Base-by-base conservation (phyloP, 1,140 invertebrate genomes). In the Andrena cerasifolii region DNA sequence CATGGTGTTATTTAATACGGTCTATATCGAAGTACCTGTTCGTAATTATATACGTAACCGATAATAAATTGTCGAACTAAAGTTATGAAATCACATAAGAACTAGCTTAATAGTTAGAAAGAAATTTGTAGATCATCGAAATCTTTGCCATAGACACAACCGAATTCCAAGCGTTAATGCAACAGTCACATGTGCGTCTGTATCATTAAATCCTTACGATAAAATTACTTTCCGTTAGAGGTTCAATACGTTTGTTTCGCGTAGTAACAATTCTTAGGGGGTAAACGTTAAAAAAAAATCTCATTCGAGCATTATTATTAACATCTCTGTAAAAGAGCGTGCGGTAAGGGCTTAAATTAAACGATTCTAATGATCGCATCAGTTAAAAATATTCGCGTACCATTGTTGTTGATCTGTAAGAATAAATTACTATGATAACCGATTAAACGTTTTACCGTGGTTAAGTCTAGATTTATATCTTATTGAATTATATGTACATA, bases 391-490 rank as follows among this genome's bases (percentile, higher is more conserved):
- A 58, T 58, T 14, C 43, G 26, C 51, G 53, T 68, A 58, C 40
- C 16, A 18, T 68, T 53, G 24, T 65, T 47, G 28, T 49, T 36
- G 54, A 47, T 45, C 43, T 67, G 53, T 58, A 76, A 68, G 53
- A 76, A 76, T 76, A 76, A 76, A 76, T 76, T 68, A 56, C 31
- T 76, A 43, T 68, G 18, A 68, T 58, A 31, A 76, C 67, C 53
- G 65, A 68, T 68, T 76, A 76, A 75, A 67, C 62, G 4, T 51
- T 75, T 54, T n/a, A 31, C 56, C 12, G 36, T 75, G 18, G 36
- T 53, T 54, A 75, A 54, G 43, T 67, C 51, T 66, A 67, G 5
- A 66, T 31, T 75, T 43, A 43, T 53, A 16, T 49, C 21, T 73
- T 53, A 53, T 73, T 63, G 24, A 65, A 53, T 65, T 65, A 65